Evolutionary conservation across 2,113 vertebrate genomes (phyloP).

Genomic region (Mobula birostris): DNA sequence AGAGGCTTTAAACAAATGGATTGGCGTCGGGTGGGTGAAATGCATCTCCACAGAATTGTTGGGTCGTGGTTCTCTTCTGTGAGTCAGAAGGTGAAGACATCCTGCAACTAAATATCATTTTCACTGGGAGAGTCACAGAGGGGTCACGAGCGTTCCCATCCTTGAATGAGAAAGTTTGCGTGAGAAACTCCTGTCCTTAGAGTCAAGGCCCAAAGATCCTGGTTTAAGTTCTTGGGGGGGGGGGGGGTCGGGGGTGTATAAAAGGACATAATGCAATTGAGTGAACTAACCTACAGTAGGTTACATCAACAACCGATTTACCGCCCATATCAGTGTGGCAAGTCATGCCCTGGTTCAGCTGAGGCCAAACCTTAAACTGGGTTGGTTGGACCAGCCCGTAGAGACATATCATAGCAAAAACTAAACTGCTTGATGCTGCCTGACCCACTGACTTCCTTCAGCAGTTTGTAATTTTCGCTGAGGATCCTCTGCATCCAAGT

Average conservation of each 20-base stretch:
- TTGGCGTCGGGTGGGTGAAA: neutral
- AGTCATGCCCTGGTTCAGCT: neutral
- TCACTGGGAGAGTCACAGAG: too few relatives aligned
- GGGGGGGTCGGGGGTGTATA: too few relatives aligned
- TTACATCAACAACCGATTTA: too few relatives aligned
- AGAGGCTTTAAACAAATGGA: neutral
- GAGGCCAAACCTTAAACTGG: neutral
- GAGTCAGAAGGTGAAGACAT: neutral
- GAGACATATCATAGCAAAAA: neutral
- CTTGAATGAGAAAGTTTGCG: too few relatives aligned
- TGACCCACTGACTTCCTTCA: too few relatives aligned
- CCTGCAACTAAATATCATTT: neutral
- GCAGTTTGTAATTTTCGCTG: too few relatives aligned
- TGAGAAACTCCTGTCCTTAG: neutral
- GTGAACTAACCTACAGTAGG: neutral
- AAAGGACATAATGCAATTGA: neutral
- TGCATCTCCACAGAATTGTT: neutral
- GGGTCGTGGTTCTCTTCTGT: neutral
- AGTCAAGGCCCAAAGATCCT: neutral
- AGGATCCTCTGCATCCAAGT: too few relatives aligned
- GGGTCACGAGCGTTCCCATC: too few relatives aligned
- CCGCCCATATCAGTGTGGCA: neutral
- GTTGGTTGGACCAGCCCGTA: neutral
- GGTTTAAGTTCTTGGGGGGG: too few relatives aligned
- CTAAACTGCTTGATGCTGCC: too few relatives aligned